These are phyloP conservation scores for Steinernema scapterisci DNA, from an alignment of 2,888 invertebrate species.

Conservation along the genomic window DNA sequence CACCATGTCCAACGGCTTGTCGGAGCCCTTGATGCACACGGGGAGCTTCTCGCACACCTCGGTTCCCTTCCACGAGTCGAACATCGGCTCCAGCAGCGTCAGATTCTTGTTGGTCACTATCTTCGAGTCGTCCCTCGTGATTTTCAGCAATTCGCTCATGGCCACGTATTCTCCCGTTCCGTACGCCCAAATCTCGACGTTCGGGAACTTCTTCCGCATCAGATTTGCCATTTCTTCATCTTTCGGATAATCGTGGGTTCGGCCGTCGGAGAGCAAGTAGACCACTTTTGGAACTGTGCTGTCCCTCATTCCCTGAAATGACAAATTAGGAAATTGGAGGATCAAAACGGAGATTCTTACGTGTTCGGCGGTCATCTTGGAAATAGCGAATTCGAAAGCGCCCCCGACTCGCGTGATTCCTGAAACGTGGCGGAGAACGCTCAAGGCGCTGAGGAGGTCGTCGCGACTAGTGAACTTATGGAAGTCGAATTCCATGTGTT, in stretches of 20 bases:
- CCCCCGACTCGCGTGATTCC: slow-evolving; percentile 66
- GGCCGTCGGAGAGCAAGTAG: slow-evolving; percentile 64
- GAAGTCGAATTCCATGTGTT: slow-evolving; percentile 65
- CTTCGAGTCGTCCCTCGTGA: slow-evolving; percentile 56
- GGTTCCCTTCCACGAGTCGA: slow-evolving; percentile 58
- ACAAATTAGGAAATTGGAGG: background rate
- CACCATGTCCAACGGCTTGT: slow-evolving; percentile 63
- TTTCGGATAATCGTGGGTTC: slow-evolving; percentile 65
- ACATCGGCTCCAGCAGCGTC: slow-evolving; percentile 56
- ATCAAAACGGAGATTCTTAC: slow-evolving; percentile 38
- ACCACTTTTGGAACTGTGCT: slow-evolving; percentile 63
- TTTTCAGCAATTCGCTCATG: slow-evolving; percentile 60
- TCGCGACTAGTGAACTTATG: slow-evolving; percentile 59
- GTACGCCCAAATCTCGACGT: slow-evolving; percentile 65
- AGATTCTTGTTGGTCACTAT: slow-evolving; percentile 64
- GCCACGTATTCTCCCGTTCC: slow-evolving; percentile 67
- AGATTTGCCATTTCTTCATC: slow-evolving; percentile 59
- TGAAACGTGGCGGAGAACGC: slow-evolving; percentile 61
- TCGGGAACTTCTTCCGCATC: slow-evolving; percentile 53
- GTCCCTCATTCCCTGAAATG: slow-evolving; percentile 61
- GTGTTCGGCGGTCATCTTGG: slow-evolving; percentile 49
- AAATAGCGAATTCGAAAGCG: slow-evolving; percentile 61
- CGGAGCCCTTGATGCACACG: slow-evolving; percentile 63
- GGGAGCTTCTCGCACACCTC: slow-evolving; percentile 65
- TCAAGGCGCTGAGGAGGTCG: slow-evolving; percentile 56